Evolutionary conservation across 1,140 invertebrate genomes (phyloP).

Genomic region (Cataglyphis hispanica): DNA sequence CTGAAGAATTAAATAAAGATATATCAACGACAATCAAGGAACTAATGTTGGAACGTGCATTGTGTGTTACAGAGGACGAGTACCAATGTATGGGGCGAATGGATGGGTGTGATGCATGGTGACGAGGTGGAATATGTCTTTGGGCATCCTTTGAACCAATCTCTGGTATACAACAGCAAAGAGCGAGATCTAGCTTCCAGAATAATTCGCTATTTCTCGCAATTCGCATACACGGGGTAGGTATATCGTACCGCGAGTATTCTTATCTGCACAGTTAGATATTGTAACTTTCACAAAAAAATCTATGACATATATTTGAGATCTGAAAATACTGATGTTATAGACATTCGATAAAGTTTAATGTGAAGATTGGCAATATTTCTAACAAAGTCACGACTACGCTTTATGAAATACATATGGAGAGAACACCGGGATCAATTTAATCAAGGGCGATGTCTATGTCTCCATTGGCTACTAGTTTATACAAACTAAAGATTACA

Average conservation of each 20-base stretch:
- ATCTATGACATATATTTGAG: neutral
- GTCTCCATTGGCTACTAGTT: conserved; percentile 18
- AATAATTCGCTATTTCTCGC: conserved; percentile 95
- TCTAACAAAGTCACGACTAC: neutral
- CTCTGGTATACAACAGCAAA: conserved; percentile 92
- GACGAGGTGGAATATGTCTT: conserved; percentile 99
- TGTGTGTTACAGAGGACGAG: conserved; percentile 92
- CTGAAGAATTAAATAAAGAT: neutral
- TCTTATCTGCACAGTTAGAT: neutral
- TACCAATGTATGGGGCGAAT: conserved; percentile 96
- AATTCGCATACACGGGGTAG: conserved; percentile 96
- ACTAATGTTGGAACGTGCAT: conserved; percentile 8
- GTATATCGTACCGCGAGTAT: conserved; percentile 77
- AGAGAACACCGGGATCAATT: conserved; percentile 19
- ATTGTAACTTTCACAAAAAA: neutral
- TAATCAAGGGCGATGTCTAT: conserved; percentile 40
- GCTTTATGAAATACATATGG: neutral
- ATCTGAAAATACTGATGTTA: neutral
- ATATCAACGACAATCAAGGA: neutral
- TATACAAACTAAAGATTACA: neutral
- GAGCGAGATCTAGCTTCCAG: conserved; percentile 94
- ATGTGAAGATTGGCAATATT: conserved; percentile 4
- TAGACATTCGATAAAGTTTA: conserved; percentile 9
- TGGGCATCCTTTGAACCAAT: conserved; percentile 95
- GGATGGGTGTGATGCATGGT: conserved; percentile 99